A percentile compares a stretch with the other conserved stretches of the same genome.
Evolutionary conservation across 2,888 invertebrate genomes (phyloP).

Genomic region (Miltochrista miniata): DNA sequence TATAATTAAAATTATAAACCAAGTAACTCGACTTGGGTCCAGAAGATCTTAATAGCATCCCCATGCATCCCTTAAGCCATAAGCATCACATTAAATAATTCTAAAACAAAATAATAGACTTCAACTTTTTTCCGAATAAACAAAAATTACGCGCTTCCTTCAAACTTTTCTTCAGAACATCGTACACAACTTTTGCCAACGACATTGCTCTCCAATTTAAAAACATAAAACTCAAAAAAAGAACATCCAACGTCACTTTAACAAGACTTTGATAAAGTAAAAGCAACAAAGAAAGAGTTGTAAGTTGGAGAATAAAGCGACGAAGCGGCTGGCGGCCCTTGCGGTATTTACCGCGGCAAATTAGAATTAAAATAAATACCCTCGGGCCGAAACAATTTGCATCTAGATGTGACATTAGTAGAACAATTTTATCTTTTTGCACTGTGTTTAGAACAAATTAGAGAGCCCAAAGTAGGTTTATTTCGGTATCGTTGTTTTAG

Average conservation of each 20-base stretch:
- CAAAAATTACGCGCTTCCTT: no score
- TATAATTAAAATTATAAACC: no score
- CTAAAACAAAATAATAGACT: no score
- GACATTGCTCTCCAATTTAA: constrained; percentile 13
- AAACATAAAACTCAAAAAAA: constrained; percentile 18
- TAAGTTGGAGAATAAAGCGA: constrained; percentile 34
- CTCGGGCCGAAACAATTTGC: constrained; percentile 75
- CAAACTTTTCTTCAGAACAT: no score
- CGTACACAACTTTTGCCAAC: not conserved
- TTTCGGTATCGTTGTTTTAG: constrained; percentile 25
- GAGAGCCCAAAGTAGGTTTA: constrained; percentile 36
- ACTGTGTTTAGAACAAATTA: constrained; percentile 43
- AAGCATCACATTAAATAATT: no score
- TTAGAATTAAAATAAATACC: constrained; percentile 78
- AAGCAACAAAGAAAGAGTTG: constrained; percentile 37
- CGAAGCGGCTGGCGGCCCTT: constrained; percentile 55
- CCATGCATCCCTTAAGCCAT: no score
- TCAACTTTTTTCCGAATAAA: no score
- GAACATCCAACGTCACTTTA: constrained; percentile 30
- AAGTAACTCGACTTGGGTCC: no score
- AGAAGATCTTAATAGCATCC: no score
- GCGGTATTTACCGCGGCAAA: constrained; percentile 75
- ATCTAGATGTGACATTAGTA: constrained; percentile 81
- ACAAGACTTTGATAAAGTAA: constrained; percentile 37
- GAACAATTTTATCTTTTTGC: constrained; percentile 62